Conservation (phyloP, 2,888 invertebrate genomes). For the Dolomedes plantarius region DNA sequence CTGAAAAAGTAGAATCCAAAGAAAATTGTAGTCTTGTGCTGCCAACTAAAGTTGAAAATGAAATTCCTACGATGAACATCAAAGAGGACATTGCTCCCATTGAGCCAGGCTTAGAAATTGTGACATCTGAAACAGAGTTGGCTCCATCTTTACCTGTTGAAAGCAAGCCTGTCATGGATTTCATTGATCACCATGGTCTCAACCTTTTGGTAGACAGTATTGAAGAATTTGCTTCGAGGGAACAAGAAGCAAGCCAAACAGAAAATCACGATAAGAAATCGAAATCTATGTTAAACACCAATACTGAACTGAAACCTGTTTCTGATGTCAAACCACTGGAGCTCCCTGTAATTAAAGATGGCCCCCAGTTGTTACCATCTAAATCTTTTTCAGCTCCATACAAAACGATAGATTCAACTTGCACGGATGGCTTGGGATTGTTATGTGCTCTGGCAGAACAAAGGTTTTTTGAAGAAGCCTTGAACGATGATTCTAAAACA, state of each 20-base stretch:
- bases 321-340: not conserved
- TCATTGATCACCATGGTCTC: constrained; percentile 79
- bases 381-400: constrained; percentile 41
- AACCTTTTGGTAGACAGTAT: constrained; percentile 90
- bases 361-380: not conserved
- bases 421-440: constrained; percentile 80
- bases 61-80: constrained; percentile 16
- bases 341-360: not conserved
- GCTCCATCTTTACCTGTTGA: constrained; percentile 70
- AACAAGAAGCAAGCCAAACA: constrained; percentile 38
- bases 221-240: constrained; percentile 81
- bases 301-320: not conserved
- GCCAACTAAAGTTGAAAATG: not conserved
- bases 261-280: constrained; percentile 7
- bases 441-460: constrained; percentile 91
- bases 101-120: constrained; percentile 62
- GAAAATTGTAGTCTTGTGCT: not conserved
- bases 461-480: constrained; percentile 85
- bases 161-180: constrained; percentile 72
- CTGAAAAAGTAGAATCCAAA: not conserved
- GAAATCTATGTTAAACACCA: too few relatives aligned
- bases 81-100: constrained; percentile 37
- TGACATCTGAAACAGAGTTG: constrained; percentile 57
- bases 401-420: constrained; percentile 57
- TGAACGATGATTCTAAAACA: constrained; percentile 71